These are phyloP conservation scores for Aegithalos caudatus DNA, from an alignment of 2,113 vertebrate genomes.

Conservation along the genomic window DNA sequence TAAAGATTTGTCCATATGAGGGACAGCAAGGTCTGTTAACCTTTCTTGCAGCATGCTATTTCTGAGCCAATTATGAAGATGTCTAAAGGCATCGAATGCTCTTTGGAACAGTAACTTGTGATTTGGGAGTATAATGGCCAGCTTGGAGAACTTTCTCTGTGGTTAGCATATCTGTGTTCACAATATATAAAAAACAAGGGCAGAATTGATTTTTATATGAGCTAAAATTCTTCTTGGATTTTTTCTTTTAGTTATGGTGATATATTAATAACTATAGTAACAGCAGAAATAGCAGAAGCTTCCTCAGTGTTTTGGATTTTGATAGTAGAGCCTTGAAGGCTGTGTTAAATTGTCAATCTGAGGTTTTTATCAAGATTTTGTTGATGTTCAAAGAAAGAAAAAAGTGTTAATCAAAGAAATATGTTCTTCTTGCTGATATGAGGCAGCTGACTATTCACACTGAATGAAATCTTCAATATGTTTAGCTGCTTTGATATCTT, in stretches of 20 bases:
- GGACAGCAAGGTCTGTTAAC: conserved; percentile 59
- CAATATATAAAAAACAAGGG: conserved; percentile 46
- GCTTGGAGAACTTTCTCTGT: conserved; percentile 27
- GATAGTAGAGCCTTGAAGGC: background rate
- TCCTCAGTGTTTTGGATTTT: conserved; percentile 17
- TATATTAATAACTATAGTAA: conserved; percentile 35
- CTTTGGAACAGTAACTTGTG: conserved; percentile 50
- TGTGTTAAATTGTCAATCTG: conserved; percentile 32
- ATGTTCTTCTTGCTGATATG: conserved; percentile 3
- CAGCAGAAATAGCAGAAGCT: conserved; percentile 18
- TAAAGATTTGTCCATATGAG: conserved; percentile 55
- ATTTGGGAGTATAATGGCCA: conserved; percentile 57
- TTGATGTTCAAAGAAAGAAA: conserved; percentile 30
- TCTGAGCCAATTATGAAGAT: conserved; percentile 63
- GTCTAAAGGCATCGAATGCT: conserved; percentile 58
- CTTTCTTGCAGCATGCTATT: conserved; percentile 54
- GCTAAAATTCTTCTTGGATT: background rate
- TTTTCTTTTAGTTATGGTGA: background rate
- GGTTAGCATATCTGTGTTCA: conserved; percentile 30
- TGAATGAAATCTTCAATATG: conserved; percentile 31
- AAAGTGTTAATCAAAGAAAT: conserved; percentile 46
- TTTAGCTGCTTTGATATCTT: background rate
- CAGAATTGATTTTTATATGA: background rate
- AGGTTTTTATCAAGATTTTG: conserved; percentile 21
- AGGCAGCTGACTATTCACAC: background rate